Evolutionary conservation across 2,113 vertebrate species (phyloP), one percentile per base, ranked within the genome.

Genomic region (Apteryx owenii): DNA sequence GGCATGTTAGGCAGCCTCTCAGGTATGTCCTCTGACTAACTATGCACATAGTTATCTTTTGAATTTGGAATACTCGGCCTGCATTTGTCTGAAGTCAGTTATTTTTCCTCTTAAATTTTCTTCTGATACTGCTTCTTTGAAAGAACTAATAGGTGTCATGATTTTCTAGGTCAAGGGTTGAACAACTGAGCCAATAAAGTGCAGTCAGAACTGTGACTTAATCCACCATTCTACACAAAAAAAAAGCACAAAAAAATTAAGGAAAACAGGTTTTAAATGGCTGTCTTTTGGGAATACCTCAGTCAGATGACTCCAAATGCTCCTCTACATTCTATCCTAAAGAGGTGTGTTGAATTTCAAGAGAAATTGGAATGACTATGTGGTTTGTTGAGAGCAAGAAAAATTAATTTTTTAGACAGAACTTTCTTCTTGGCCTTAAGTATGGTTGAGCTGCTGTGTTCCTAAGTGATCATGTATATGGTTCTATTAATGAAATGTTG

Each of bases 41-140:
- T 77, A 7, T 38, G 48, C 10, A 7, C 15, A 6, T 19, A 42
- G 12, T 95, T 12, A 10, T 60, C 26, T 79, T 13, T 56, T 66
- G n/a, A 16, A 8, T 83, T 79, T 69, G 42, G 28, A n/a, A 51
- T 61, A 19, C 61, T 5, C 25, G 48, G 10, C 13, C 72, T 91
- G 8, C 18, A 4, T 77, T 81, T 95, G 9, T 76, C n/a, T 0
- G 0, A 20, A 2, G 5, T 40, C 0, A 3, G 12, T 76, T 51
- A 31, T 81, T 93, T 79, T 54, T 42, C 5, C 22, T 72, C 25
- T 48, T 79, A 68, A 15, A 91, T 87, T 89, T 85, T n/a, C 71
- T 77, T 77, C 51, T 71, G 33, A 16, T 84, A 6, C 26, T 60
- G 7, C 65, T 76, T 75, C 81, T 71, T 26, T 68, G n/a, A 42